These are phyloP conservation scores for Chloropsis cyanopogon DNA, from an alignment of 2,113 vertebrate species.

Conservation along the genomic window DNA sequence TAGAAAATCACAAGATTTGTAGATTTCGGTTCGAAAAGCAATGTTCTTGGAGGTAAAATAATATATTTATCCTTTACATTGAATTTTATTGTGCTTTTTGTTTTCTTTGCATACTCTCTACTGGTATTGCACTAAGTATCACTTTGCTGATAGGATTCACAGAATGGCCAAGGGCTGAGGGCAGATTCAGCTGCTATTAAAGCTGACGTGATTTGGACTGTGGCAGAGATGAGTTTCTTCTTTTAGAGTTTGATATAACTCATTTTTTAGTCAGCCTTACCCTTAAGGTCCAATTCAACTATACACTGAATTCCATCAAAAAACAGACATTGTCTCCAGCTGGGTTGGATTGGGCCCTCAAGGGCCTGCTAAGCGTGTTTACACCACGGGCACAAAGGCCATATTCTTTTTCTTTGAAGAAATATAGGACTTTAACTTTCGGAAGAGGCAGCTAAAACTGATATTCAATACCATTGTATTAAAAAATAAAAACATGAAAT, in stretches of 20 bases:
- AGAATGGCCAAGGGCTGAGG: not conserved
- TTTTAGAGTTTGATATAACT: not conserved
- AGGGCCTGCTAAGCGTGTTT: not conserved
- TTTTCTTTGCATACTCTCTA: not conserved
- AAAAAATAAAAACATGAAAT: not conserved
- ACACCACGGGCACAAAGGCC: not conserved
- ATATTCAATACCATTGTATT: not conserved
- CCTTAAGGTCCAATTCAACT: not conserved
- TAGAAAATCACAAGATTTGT: not conserved
- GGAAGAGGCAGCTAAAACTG: not conserved
- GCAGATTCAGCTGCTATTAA: not conserved
- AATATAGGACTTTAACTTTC: not conserved
- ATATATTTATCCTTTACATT: not conserved
- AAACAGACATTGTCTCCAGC: not conserved
- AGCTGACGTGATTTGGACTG: not conserved
- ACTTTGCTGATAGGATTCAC: not conserved
- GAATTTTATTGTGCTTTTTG: not conserved
- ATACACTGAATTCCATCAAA: not conserved
- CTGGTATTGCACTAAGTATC: not conserved
- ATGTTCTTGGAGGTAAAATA: not conserved
- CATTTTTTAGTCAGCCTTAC: conserved; percentile 21
- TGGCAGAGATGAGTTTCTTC: not conserved
- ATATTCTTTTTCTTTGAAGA: not conserved
- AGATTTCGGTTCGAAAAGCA: not conserved
- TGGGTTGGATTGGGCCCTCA: not conserved